A percentile compares a stretch with the other conserved stretches of the same genome.
Conservation (phyloP, 2,797 vertebrate genomes). For the Eulemur albifrons region DNA sequence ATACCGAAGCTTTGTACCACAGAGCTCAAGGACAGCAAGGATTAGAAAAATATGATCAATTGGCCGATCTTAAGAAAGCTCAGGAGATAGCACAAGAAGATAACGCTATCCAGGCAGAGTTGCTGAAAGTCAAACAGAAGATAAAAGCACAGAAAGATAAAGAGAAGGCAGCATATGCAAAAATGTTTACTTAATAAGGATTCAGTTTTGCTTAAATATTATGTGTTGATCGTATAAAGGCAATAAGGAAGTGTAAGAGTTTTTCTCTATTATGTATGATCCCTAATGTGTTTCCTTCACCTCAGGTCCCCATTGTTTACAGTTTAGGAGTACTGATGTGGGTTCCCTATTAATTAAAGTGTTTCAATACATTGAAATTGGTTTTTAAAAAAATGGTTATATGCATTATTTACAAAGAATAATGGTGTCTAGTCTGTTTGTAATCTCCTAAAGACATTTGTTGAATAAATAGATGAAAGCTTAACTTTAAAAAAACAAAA, state of each 20-base stretch:
- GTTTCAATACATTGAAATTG: not conserved
- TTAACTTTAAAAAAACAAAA: not conserved
- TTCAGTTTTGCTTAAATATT: constrained; percentile 40
- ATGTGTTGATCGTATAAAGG: constrained; percentile 50
- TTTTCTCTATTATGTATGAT: not conserved
- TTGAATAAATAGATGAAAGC: constrained; percentile 12
- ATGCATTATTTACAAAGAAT: constrained; percentile 25
- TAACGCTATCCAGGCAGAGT: constrained; percentile 95
- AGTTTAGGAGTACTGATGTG: constrained; percentile 29
- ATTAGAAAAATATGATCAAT: too few relatives aligned
- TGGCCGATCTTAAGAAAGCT: constrained; percentile 91
- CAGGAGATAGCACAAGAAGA: constrained; percentile 93
- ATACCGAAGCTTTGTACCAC: constrained; percentile 96
- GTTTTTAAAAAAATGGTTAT: not conserved
- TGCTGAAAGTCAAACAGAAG: constrained; percentile 94
- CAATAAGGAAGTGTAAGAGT: not conserved
- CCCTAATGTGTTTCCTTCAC: not conserved
- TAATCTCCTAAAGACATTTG: not conserved
- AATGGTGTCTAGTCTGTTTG: not conserved
- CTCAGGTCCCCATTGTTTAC: constrained; percentile 68
- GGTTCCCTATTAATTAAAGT: constrained; percentile 34
- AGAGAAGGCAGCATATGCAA: constrained; percentile 96
- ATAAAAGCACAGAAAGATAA: constrained; percentile 96
- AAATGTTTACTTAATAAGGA: constrained; percentile 93
- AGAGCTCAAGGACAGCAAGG: constrained; percentile 95